Evolutionary conservation across 2,888 invertebrate species (phyloP).

Genomic region (Ectropis crepuscularia): DNA sequence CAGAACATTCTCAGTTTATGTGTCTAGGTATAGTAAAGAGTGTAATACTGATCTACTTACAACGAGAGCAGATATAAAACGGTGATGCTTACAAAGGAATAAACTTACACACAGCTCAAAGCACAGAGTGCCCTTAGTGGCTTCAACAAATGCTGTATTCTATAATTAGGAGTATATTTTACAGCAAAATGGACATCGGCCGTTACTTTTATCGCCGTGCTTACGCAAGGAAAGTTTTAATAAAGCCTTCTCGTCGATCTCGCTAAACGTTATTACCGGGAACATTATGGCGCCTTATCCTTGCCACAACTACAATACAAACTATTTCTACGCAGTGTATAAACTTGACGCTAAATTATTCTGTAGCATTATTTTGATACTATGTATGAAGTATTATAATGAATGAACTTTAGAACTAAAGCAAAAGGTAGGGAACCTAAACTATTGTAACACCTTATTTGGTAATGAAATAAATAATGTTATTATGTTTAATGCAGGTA

Average conservation of each 20-base stretch:
- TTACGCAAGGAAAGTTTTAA: constrained; percentile 40
- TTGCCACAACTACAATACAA: constrained; percentile 16
- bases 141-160: constrained; percentile 1
- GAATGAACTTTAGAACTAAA: too few species aligned
- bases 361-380: too few species aligned
- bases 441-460: too few species aligned
- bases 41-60: too few species aligned
- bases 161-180: constrained; percentile 12
- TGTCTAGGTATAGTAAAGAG: too few species aligned
- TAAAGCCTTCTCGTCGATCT: constrained; percentile 44
- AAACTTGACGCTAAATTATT: constrained; percentile 1
- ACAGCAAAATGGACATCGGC: constrained; percentile 9
- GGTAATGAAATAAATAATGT: too few species aligned
- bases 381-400: too few species aligned
- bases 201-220: constrained; percentile 12
- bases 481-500: too few species aligned
- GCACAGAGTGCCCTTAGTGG: neutral
- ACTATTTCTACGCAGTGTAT: constrained; percentile 1
- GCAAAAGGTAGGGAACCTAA: too few species aligned
- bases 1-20: too few species aligned
- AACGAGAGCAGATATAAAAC: too few species aligned
- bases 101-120: neutral
- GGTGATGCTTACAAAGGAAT: neutral
- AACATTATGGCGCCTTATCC: constrained; percentile 21
- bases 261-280: constrained; percentile 36